Conservation (phyloP, 2,113 vertebrate genomes). For the Turnix velox region DNA sequence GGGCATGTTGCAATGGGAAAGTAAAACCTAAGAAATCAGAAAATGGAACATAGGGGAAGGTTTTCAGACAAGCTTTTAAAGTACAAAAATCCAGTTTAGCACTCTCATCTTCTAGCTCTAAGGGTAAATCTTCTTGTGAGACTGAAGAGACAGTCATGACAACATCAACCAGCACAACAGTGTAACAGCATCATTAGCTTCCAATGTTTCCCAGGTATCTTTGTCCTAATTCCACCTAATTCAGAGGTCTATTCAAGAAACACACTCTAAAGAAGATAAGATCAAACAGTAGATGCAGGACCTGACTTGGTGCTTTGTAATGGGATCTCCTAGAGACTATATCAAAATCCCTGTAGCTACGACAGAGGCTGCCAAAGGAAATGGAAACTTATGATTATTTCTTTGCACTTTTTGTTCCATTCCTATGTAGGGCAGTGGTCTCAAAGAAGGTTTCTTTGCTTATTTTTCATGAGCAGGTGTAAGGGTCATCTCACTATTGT, state of each 20-base stretch:
- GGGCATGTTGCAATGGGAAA: neutral
- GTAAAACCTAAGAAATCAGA: neutral
- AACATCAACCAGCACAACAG: accelerated
- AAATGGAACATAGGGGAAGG: neutral
- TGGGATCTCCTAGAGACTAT: neutral
- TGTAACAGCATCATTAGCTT: neutral
- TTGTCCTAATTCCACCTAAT: neutral
- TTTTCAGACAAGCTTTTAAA: neutral
- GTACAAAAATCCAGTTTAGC: neutral
- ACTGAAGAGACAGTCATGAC: neutral
- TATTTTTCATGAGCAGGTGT: neutral
- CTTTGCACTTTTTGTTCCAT: neutral
- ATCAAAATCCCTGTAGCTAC: neutral
- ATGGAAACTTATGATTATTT: accelerated
- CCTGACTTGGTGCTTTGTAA: neutral
- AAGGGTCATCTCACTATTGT: neutral
- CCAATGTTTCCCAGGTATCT: neutral
- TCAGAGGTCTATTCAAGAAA: neutral
- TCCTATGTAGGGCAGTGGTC: neutral
- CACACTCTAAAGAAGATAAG: neutral
- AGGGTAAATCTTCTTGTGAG: neutral
- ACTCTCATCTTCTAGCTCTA: neutral
- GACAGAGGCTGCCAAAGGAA: neutral
- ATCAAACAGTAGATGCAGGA: neutral
- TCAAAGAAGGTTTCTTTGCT: neutral